Evolutionary conservation across 2,888 invertebrate genomes (phyloP).

Genomic region (Limnephilus rhombicus): DNA sequence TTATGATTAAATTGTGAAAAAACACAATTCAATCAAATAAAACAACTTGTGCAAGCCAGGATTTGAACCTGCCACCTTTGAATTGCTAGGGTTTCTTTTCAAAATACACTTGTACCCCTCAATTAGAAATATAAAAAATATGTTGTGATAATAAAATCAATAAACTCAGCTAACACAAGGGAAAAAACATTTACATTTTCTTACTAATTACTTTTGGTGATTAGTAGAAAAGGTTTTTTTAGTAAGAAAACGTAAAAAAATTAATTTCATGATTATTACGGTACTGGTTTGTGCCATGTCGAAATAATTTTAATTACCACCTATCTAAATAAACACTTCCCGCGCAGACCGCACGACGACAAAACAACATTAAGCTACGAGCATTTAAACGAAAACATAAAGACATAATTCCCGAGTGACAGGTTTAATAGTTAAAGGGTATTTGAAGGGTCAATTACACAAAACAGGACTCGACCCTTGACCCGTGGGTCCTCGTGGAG

Average conservation of each 20-base stretch:
- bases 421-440: constrained; percentile 24
- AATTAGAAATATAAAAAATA: too few species aligned
- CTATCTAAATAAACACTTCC: background rate
- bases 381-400: background rate
- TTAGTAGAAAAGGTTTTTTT: too few species aligned
- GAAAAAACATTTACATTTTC: too few species aligned
- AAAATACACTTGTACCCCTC: too few species aligned
- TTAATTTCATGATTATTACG: background rate
- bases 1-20: too few species aligned
- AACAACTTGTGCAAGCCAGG: too few species aligned
- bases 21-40: too few species aligned
- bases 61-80: too few species aligned
- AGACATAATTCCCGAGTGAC: constrained; percentile 36
- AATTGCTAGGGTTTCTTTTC: too few species aligned
- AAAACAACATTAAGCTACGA: background rate
- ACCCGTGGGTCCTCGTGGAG: background rate
- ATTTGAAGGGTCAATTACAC: constrained; percentile 28
- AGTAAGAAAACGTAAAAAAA: background rate
- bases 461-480: constrained; percentile 22
- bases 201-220: too few species aligned
- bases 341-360: background rate
- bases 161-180: too few species aligned
- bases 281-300: background rate
- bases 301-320: background rate
- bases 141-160: too few species aligned